Base-by-base conservation (phyloP, 2,113 vertebrate genomes). In the Oxyruncus cristatus region DNA sequence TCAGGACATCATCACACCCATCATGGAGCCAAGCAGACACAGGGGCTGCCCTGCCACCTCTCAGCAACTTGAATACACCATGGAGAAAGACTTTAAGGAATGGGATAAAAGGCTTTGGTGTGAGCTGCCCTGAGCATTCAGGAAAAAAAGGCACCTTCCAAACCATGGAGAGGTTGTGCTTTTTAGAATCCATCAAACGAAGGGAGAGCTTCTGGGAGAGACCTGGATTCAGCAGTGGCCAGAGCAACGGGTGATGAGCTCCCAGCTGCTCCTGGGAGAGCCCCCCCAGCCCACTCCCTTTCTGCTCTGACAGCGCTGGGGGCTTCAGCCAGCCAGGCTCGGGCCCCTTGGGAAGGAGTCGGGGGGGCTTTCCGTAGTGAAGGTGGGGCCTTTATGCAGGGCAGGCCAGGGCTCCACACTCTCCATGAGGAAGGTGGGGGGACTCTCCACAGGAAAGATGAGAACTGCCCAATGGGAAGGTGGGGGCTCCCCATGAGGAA, bases 171-270 rank as follows among this genome's bases (percentile, higher is more conserved):
- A 42, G 22, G 26, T 2, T n/a, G 21, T 21, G 41, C 19, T 16
- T 44, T 18, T 49, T 33, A 35, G 47, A 71, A 26, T 23, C 47
- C 49, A 11, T 14, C 65, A 24, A 28, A 8, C 56, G 46, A 30
- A 41, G 42, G 63, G 12, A 62, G 55, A 33, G 24, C 14, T 10
- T 20, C 61, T 70, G 35, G 59, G 46, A 61, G 66, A 55, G 10
- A 44, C 21, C 50, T n/a, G 70, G 41, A 35, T 27, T 50, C 32
- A 26, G 50, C 33, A 2, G 10, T 9, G 61, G 14, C 72, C 17
- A 1, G 14, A 47, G 63, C 1, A 2, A 37, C 2, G 37, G 30
- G n/a, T 6, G 30, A 2, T 1, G 28, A 58, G 9, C 24, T 47
- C 32, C 53, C 46, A 18, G 41, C 49, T n/a, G 65, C 58, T 47